phyloP scores from a whole-genome alignment of 2,888 invertebrate genomes.

The Dendrolimus houi region DNA sequence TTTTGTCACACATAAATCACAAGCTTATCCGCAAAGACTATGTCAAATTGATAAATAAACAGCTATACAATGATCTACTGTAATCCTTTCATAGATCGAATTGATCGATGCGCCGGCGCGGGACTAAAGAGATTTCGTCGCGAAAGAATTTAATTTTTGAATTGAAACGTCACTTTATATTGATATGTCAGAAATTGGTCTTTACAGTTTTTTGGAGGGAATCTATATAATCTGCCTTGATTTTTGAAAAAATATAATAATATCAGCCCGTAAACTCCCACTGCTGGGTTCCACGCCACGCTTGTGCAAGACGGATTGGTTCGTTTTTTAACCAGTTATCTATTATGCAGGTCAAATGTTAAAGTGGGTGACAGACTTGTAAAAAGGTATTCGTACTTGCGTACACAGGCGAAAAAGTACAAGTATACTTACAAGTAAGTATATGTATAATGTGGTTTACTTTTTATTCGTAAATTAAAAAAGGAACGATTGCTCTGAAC shows the following conservation, averaged over 20 bases:
- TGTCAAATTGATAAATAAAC: slow-evolving; percentile 65
- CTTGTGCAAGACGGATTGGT: too few species aligned
- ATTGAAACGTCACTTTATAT: slow-evolving; percentile 18
- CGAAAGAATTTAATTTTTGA: slow-evolving; percentile 11
- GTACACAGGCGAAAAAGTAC: too few species aligned
- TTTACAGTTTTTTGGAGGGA: slow-evolving; percentile 5
- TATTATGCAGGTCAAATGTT: too few species aligned
- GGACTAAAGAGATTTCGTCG: slow-evolving; percentile 30
- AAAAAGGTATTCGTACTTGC: too few species aligned
- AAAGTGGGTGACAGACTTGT: too few species aligned
- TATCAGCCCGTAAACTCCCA: too few species aligned
- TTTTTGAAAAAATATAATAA: neutral
- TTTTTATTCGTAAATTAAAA: too few species aligned
- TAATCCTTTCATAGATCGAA: slow-evolving; percentile 50
- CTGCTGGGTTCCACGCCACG: too few species aligned
- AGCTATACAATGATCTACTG: slow-evolving; percentile 23
- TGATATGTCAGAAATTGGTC: slow-evolving; percentile 19
- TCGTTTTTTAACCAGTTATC: too few species aligned
- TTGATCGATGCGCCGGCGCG: slow-evolving; percentile 45
- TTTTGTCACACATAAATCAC: neutral
- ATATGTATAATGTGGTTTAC: too few species aligned
- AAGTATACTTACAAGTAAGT: too few species aligned
- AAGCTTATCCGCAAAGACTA: slow-evolving; percentile 23
- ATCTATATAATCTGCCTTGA: slow-evolving; percentile 9
- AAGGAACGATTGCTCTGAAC: too few species aligned